phyloP scores from a whole-genome alignment of 2,888 invertebrate genomes.

The Agelastica alni region DNA sequence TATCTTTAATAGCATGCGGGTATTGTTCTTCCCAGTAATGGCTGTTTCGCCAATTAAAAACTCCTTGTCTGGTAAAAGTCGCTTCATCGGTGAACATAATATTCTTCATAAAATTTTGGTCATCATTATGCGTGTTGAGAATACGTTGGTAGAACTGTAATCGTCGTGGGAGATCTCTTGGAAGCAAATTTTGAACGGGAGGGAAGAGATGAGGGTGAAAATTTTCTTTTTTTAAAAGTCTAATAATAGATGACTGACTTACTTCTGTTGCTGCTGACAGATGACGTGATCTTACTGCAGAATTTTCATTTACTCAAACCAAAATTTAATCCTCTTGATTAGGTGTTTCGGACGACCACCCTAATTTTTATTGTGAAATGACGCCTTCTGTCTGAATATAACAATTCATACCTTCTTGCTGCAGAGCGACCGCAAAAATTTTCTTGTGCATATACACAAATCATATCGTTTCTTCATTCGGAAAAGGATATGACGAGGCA shows the following conservation, averaged over 20 bases:
- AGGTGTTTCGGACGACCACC: not conserved
- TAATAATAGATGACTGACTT: not conserved
- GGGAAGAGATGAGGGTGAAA: slow-evolving; percentile 3
- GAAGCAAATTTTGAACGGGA: slow-evolving; percentile 8
- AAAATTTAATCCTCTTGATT: too few species aligned
- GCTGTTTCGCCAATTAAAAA: slow-evolving; percentile 2
- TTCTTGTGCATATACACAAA: not conserved
- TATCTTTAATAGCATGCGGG: slow-evolving; percentile 5
- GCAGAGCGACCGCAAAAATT: not conserved
- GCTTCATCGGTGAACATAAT: slow-evolving; percentile 4
- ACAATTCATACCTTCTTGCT: not conserved
- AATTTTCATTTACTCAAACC: not conserved
- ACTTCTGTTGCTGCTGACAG: not conserved
- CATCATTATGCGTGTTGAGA: not conserved
- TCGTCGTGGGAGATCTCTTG: not conserved
- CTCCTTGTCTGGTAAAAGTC: not conserved
- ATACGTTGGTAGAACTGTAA: slow-evolving; percentile 1
- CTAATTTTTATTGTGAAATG: not conserved
- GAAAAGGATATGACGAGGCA: too few species aligned
- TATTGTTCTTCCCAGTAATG: slow-evolving; percentile 1
- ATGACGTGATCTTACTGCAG: not conserved
- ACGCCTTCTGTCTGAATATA: not conserved
- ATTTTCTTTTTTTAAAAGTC: slow-evolving; percentile 6
- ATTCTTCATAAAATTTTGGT: slow-evolving; percentile 3
- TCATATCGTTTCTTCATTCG: too few species aligned